Evolutionary conservation across 1,140 invertebrate species (phyloP).

Genomic region (Globodera ellingtonae): DNA sequence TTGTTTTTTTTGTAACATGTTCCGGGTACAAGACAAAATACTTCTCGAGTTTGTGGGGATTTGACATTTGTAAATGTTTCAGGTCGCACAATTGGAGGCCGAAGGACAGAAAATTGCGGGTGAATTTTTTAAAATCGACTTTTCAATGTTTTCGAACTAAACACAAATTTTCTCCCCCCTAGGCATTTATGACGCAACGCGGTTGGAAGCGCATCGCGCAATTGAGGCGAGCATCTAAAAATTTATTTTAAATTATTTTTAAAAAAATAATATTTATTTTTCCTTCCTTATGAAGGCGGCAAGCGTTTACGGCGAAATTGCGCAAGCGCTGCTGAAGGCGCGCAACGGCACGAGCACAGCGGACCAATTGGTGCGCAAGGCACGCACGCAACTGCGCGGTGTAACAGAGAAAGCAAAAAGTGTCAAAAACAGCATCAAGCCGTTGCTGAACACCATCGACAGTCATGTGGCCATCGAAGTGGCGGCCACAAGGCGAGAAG

Average conservation of each 20-base stretch:
- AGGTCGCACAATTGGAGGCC: conserved; percentile 40
- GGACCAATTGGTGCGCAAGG: background rate
- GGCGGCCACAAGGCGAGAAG: background rate
- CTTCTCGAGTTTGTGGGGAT: too few species aligned
- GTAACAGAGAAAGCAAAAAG: conserved; percentile 5
- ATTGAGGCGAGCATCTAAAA: conserved; percentile 15
- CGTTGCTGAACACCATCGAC: background rate
- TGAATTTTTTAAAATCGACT: background rate
- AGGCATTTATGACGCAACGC: conserved; percentile 46
- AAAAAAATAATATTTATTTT: too few species aligned
- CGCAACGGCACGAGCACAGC: conserved; percentile 27
- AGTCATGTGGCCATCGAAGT: background rate
- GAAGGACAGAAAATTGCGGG: conserved; percentile 22
- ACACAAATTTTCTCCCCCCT: background rate
- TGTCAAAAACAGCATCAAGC: background rate
- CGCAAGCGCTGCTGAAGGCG: conserved; percentile 30
- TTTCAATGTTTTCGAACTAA: background rate
- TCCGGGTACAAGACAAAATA: too few species aligned
- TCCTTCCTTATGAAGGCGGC: conserved; percentile 16
- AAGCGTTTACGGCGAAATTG: conserved; percentile 41
- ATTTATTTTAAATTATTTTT: too few species aligned
- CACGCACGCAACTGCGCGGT: background rate
- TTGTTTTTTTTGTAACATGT: too few species aligned
- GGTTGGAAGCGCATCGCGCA: conserved; percentile 36
- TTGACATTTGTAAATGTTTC: background rate